Evolutionary conservation across 2,797 vertebrate species (phyloP), one percentile per base, ranked within the genome.

Genomic region (Podargus strigoides): DNA sequence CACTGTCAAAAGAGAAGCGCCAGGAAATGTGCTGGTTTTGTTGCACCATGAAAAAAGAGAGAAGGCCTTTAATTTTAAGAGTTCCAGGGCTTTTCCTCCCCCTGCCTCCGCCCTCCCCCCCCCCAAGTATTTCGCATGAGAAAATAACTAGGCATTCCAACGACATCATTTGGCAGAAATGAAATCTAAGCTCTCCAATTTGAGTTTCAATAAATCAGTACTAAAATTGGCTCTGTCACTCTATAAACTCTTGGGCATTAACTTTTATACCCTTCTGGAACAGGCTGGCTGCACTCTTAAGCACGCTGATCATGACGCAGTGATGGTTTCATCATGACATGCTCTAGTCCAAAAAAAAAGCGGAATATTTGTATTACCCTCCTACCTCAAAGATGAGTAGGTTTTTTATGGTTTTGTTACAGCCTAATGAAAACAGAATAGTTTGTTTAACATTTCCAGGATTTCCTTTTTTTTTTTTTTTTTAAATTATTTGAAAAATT

Each of bases 131-230:
- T 89, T 95, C 62, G 26, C 95, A 92, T 94, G 96, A 96, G 95
- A 97, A 97, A 97, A 97, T 93, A 96, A 95, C 93, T 34, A 93
- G 60, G 90, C 96, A 92, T 97, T 97, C 97, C 97, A 89, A 90
- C 94, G 32, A 18, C 95, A 95, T 96, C 95, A 37, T 94, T 96
- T 97, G 96, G 95, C 95, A 96, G 94, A 70, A 34, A 87, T 76
- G 89, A 84, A 64, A 85, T 42, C 39, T 50, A 83, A 96, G 95
- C 8, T 86, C 88, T 97, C 92, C 95, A 91, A 2, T 46, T 32
- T 86, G 90, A 91, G 88, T 91, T 81, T 88, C 93, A 87, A 97
- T 97, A 97, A 97, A 97, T 97, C 96, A 97, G 92, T 41, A 56
- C 76, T 74, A 60, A 95, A 96, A 78, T 67, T 97, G 97, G 96